These are phyloP conservation scores for Panthera leo DNA, from an alignment of 2,113 vertebrate species.

Conservation along the genomic window DNA sequence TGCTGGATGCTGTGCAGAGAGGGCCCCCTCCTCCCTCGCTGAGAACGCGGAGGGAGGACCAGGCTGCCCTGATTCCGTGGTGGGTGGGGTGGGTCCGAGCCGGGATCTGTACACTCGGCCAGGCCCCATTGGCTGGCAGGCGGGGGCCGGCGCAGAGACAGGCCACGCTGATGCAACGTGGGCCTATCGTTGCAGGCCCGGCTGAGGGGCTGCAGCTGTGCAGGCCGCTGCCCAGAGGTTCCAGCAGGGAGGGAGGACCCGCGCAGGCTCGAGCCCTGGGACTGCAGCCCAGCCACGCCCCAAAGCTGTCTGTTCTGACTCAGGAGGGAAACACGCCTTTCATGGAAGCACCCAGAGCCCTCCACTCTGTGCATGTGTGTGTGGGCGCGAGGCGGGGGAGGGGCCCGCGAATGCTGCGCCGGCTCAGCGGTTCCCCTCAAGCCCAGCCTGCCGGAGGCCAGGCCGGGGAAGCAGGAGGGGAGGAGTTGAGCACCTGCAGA, in stretches of 20 bases:
- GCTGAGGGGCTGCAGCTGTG: conserved; percentile 65
- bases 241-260: not conserved
- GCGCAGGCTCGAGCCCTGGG: not conserved
- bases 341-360: conserved; percentile 53
- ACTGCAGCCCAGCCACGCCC: not conserved
- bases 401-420: not conserved
- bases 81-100: not conserved
- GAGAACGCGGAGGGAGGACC: not conserved
- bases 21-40: not conserved
- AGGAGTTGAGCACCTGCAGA: not conserved
- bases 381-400: not conserved
- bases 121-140: conserved; percentile 58
- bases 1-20: not conserved
- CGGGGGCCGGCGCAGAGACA: not conserved
- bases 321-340: conserved; percentile 63
- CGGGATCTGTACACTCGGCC: conserved; percentile 66
- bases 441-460: not conserved
- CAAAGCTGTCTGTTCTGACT: conserved; percentile 48
- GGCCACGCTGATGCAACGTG: conserved; percentile 71
- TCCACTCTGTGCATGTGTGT: not conserved
- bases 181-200: conserved; percentile 62
- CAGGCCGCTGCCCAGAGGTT: conserved; percentile 60
- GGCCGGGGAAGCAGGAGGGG: not conserved
- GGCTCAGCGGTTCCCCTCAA: not conserved
- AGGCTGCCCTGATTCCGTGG: not conserved